Evolutionary conservation across 1,140 invertebrate species (phyloP), one percentile per base, ranked within the genome.

Genomic region (Tribolium madens): DNA sequence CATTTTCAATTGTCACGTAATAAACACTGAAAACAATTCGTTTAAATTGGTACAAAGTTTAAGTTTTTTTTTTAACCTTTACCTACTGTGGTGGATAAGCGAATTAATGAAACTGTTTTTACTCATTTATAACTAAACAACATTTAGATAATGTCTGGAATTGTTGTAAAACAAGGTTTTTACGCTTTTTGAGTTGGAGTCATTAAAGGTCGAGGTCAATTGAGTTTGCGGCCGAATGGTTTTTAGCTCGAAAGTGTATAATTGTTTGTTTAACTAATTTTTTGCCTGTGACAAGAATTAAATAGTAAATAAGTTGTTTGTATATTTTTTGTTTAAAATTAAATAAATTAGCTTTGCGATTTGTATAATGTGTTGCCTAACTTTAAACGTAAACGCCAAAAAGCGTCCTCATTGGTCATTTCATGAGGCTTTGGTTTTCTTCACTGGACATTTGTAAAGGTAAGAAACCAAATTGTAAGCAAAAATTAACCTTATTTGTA

Each of bases 1-100:
- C 84, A 85, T 85, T 48, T 77, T 73, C n/a, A 0, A 52, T 3
- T 15, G 36, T 42, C 6, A 42, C 36, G 36, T 9, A 9, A 42
- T 2, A 42, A 4, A n/a, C 36, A 42, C 36, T 42, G n/a, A n/a
- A n/a, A n/a, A n/a, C n/a, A n/a, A n/a, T n/a, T n/a, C n/a, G 1
- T 21, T 33, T 64, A 57, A 57, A 21, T 9, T 9, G 36, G 36
- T 42, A 42, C 36, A 42, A 42, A 42, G 36, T n/a, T 42, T 42
- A n/a, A 42, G n/a, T 4, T 42, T 2, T 1, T 2, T 9, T n/a
- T 9, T 7, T 42, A 42, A 42, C 36, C 36, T 42, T 7, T 3
- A 42, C 36, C 6, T 36, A 10, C 6, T 42, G 2, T n/a, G 3
- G 9, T 42, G 2, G 36, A 42, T 42, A 42, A 42, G 36, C n/a